Conservation (phyloP, 2,113 vertebrate species). For the Rhipidura dahli region DNA sequence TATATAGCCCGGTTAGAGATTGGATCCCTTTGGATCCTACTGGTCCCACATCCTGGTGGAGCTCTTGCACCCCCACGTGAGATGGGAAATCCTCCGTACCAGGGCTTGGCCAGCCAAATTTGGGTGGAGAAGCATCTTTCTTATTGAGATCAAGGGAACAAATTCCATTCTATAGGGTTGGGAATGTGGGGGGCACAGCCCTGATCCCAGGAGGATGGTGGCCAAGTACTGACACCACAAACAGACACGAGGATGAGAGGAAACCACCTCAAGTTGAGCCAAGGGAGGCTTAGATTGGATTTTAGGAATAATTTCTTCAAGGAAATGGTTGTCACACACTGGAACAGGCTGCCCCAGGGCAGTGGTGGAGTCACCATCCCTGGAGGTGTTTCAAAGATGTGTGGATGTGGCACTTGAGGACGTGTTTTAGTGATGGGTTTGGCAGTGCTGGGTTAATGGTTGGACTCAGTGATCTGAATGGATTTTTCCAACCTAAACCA, state of each 20-base stretch:
- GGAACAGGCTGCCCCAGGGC: not conserved
- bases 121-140: not conserved
- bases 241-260: fast-evolving
- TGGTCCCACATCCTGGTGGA: not conserved
- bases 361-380: not conserved
- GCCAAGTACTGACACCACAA: not conserved
- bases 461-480: not conserved
- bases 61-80: fast-evolving
- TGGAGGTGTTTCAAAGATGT: not conserved
- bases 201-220: not conserved
- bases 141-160: not conserved
- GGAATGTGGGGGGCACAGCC: not conserved
- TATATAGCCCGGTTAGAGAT: not conserved
- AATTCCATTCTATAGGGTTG: not conserved
- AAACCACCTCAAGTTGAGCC: fast-evolving
- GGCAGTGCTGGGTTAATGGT: not conserved
- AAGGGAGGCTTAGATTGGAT: not conserved
- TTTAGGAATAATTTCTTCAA: not conserved
- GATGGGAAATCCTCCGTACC: not conserved
- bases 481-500: not conserved
- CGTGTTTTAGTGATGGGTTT: not conserved
- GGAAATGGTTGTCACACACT: not conserved
- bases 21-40: fast-evolving
- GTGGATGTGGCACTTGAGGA: not conserved
- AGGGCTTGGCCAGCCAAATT: not conserved